Percentiles rank a stretch among this genome's conserved stretches.
Evolutionary conservation across 1,140 invertebrate species (phyloP).

Genomic region (Zaprionus davidi): DNA sequence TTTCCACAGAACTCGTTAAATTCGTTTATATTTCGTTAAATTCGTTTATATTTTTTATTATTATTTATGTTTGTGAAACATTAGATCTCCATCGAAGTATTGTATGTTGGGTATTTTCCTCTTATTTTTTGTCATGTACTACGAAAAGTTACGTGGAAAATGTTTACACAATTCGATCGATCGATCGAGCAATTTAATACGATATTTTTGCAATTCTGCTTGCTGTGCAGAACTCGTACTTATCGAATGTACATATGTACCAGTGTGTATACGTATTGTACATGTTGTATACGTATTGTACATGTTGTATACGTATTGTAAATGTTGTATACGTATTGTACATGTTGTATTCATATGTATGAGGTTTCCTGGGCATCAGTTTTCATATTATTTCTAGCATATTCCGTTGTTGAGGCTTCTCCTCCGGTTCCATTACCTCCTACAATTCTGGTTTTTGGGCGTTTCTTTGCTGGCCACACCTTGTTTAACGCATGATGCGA

Average conservation of each 20-base stretch:
- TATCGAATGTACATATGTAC: not conserved
- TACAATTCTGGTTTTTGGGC: constrained; percentile 22
- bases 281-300: too few species aligned
- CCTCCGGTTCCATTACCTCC: not conserved
- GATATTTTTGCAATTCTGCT: not conserved
- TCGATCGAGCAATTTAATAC: not conserved
- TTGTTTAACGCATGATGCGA: constrained; percentile 38
- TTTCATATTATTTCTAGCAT: constrained; percentile 14
- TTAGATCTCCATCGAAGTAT: not conserved
- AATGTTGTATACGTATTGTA: not conserved
- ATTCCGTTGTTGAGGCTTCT: not conserved
- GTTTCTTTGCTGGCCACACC: constrained; percentile 29
- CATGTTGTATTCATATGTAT: not conserved
- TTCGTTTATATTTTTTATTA: not conserved
- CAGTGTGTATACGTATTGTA: not conserved
- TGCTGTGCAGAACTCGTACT: not conserved
- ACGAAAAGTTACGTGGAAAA: constrained; percentile 22
- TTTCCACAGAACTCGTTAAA: constrained; percentile 22
- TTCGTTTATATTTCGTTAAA: not conserved
- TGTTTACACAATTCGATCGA: constrained; percentile 42
- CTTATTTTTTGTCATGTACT: constrained; percentile 14
- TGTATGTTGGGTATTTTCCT: not conserved
- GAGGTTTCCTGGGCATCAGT: constrained; percentile 1
- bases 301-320: not conserved
- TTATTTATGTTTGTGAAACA: constrained; percentile 31